These are phyloP conservation scores for Thereva unica DNA, from an alignment of 2,888 invertebrate species.

Conservation along the genomic window DNA sequence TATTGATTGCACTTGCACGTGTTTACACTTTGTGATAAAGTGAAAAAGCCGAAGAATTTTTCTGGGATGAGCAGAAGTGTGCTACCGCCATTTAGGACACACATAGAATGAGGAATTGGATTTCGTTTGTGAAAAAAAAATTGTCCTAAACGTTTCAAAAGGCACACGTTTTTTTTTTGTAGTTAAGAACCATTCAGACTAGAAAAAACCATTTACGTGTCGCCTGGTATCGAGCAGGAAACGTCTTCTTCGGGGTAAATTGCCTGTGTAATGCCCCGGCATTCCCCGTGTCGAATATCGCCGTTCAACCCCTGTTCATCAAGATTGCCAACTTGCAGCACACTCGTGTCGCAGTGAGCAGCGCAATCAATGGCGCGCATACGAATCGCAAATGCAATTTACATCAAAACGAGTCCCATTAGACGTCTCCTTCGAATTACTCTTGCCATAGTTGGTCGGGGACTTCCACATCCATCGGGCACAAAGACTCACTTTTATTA, in stretches of 20 bases:
- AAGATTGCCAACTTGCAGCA: neutral
- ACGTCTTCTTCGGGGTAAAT: too few species aligned
- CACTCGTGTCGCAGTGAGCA: neutral
- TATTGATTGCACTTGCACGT: slow-evolving; percentile 37
- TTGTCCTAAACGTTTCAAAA: too few species aligned
- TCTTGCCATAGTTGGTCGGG: neutral
- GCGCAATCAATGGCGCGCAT: neutral
- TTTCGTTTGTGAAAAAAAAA: neutral
- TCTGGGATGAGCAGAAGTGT: neutral
- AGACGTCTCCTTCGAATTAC: slow-evolving; percentile 16
- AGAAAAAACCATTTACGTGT: too few species aligned
- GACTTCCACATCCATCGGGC: neutral
- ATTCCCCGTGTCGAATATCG: slow-evolving; percentile 13
- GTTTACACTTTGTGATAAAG: slow-evolving; percentile 28
- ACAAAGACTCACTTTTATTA: slow-evolving; percentile 24
- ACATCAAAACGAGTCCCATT: slow-evolving; percentile 20
- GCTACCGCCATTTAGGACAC: neutral
- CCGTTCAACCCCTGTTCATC: neutral
- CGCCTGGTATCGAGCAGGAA: too few species aligned
- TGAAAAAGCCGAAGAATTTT: neutral
- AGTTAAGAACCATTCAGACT: too few species aligned
- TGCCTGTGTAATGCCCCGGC: neutral
- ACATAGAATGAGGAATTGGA: neutral
- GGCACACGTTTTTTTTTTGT: too few species aligned
- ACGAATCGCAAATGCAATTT: slow-evolving; percentile 27